Base-by-base conservation (phyloP, 2,113 vertebrate genomes). In the Gulo gulo region DNA sequence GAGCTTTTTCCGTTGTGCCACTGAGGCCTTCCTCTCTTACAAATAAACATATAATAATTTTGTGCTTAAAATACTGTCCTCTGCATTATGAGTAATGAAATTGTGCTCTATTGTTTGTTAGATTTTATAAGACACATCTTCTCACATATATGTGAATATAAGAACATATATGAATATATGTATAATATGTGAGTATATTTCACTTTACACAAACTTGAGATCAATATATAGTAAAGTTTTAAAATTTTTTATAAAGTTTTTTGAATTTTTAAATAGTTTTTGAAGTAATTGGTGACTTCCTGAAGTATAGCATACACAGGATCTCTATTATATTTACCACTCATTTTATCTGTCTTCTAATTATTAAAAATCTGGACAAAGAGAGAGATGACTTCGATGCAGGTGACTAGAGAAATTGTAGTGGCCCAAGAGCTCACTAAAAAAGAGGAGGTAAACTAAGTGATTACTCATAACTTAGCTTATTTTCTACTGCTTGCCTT, bases 261-360 rank as follows among this genome's bases (percentile, higher is more conserved):
- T 82, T 73, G 2, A 65, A 67, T 59, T 45, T 78, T 85, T 90
- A 45, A 91, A 39, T 89, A 96, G 23, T 31, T 85, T 96, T 78
- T 97, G 59, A 95, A 89, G 42, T 94, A 94, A 92, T 78, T 87
- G 47, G 61, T 96, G 29, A 26, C 23, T 86, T 83, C 55, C 69
- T 91, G 34, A 94, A 91, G 71, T 95, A 78, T 50, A 45, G 13
- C 55, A 59, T 92, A 74, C 80, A 36, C 6, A 89, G n/a, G 39
- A 59, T 88, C 23, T 52, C 47, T 93, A 34, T 93, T 79, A 42
- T 91, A 82, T 74, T 88, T 96, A 90, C 63, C 78, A 95, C 21
- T 84, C 80, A 96, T 88, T 96, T 96, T 26, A 36, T 92, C 21
- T 95, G 18, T 94, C 36, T 71, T 93, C n/a, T 97, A 88, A 73